Evolutionary conservation across 2,888 invertebrate species (phyloP), one percentile per base, ranked within the genome.

Genomic region (Cantharis flavilabris): DNA sequence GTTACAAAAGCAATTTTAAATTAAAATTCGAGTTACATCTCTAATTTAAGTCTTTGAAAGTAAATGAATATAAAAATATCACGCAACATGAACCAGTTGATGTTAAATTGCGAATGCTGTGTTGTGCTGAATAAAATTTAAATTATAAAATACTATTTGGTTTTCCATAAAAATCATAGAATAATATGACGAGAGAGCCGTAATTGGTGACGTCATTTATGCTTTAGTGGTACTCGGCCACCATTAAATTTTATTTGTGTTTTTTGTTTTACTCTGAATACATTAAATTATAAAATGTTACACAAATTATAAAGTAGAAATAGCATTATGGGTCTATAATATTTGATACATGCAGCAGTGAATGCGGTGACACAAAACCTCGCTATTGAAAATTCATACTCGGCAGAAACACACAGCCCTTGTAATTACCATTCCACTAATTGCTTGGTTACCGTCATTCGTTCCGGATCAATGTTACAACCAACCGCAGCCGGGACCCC

Each of bases 381-480:
- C 70, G 75, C 78, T 76, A 78, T 78, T 78, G 78, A 78, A 78
- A 78, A 78, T 78, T 78, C 78, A 78, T 78, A 78, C 78, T 78
- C 78, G 75, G 78, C 69, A 77, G 79, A 76, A 77, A 77, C 73
- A 79, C 76, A 77, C 72, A 77, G 76, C 75, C 79, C 79, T 77
- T 76, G 78, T 78, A 80, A 80, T 82, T 82, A 81, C 82, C 81
- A 82, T 82, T 82, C 82, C 81, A 81, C 82, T 82, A 82, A 82
- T 82, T 82, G 82, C 82, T 82, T 81, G 80, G 78, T 80, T 80
- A 80, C 82, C 81, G 81, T 81, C 78, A 79, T 80, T 79, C 80
- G 79, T 78, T 80, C 80, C 80, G 80, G 81, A 79, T 82, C 81
- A 81, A 80, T 80, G 81, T 81, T 81, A 80, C 80, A 78, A 78